Evolutionary conservation across 92 coral and sea anemone genomes (phyloP), one percentile per base, ranked within the genome.

Genomic region (Epizoanthus ramosus): DNA sequence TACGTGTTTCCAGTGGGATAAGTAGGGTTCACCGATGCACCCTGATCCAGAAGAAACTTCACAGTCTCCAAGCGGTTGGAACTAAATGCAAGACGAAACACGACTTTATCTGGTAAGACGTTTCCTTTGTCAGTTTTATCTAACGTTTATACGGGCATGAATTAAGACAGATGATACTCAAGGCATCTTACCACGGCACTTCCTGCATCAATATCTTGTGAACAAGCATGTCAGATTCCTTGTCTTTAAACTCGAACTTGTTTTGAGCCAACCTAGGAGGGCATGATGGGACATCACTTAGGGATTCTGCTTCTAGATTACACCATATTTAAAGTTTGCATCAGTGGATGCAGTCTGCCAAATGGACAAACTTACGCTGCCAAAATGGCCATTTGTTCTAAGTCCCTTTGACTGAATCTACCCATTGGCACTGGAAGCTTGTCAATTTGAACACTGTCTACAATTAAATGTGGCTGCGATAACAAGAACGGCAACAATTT

Each of bases 1-100:
- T 81, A 93, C 97, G 96, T 88, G 79, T 95, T 95, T 67, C 98
- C 98, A 7, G 92, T 89, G 56, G 94, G 90, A 73, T 94, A 94
- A 0, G 91, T 79, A 17, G 93, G 97, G 59, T 94, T 87, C 3
- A 94, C 93, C 16, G 98, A 94, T 9, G 98, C 98, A 65, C 93
- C 98, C 31, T 87, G 94, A 31, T 87, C 86, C 56, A 95, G 73
- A 0, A 95, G 93, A 57, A 95, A 95, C 61, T 64, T 68, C 64
- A 90, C 80, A 10, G 98, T 89, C 68, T 84, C 94, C 73, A 94
- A 86, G 37, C 94, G 90, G 72, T 90, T 82, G 63, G 89, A 63
- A 59, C 95, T 92, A 73, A 25, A 63, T 3, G 71, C 33, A 10
- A 69, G 23, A 12, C 50, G 19, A 28, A 23, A 12, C 10, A 61